phyloP scores from a whole-genome alignment of 2,113 vertebrate genomes.

The Myotis yumanensis region DNA sequence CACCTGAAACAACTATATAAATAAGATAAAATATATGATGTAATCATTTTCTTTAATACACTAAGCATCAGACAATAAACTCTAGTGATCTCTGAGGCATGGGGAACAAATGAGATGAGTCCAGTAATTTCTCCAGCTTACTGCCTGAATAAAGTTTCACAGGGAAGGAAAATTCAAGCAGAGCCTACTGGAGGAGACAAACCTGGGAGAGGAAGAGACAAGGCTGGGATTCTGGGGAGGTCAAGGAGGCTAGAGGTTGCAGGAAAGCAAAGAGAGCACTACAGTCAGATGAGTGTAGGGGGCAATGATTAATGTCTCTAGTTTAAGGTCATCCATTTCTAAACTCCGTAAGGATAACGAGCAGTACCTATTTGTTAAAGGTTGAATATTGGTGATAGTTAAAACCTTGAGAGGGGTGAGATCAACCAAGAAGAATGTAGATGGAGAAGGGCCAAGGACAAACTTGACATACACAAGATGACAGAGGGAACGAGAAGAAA shows the following conservation, averaged over 20 bases:
- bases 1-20: not conserved
- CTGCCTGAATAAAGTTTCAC: not conserved
- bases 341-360: not conserved
- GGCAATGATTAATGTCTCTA: not conserved
- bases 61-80: not conserved
- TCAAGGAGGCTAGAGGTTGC: not conserved
- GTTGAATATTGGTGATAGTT: not conserved
- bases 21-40: not conserved
- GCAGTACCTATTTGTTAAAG: not conserved
- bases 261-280: not conserved
- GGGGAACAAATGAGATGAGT: not conserved
- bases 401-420: slow-evolving; percentile 32
- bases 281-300: not conserved
- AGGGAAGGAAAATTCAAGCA: not conserved
- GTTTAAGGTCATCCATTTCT: not conserved
- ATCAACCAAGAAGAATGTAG: not conserved
- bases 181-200: not conserved
- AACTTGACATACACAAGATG: not conserved
- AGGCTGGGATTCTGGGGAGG: not conserved
- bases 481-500: not conserved
- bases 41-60: not conserved
- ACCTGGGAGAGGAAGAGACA: not conserved
- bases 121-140: not conserved
- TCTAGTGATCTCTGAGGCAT: not conserved
- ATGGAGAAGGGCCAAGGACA: slow-evolving; percentile 37